Evolutionary conservation across 30 jellyfish, hydroid and myxozoan genomes (phyloP).

Genomic region (Mastigias papua): DNA sequence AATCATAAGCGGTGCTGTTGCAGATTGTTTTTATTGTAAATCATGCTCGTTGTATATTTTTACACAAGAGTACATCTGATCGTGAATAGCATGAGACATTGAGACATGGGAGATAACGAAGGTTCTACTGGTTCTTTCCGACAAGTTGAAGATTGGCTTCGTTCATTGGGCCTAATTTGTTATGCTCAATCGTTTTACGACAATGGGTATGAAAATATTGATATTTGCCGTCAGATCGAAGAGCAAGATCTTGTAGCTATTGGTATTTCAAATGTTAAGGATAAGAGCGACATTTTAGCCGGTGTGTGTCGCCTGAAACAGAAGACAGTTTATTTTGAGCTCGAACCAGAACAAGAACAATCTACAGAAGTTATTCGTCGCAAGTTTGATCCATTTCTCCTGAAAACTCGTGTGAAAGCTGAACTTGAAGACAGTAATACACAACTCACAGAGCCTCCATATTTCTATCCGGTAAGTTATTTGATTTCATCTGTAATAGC

Average conservation of each 20-base stretch:
- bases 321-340: slow-evolving; percentile 84
- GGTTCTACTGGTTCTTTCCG: slow-evolving; percentile 57
- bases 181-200: slow-evolving; percentile 97
- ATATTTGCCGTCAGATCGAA: slow-evolving; percentile 80
- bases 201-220: slow-evolving; percentile 95
- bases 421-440: slow-evolving; percentile 67
- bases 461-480: slow-evolving; percentile 82
- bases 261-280: slow-evolving; percentile 82
- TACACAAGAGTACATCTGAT: not conserved
- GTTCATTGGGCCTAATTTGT: slow-evolving; percentile 89
- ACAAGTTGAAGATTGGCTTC: slow-evolving; percentile 96
- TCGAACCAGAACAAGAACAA: slow-evolving; percentile 76
- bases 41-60: not conserved
- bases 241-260: slow-evolving; percentile 88
- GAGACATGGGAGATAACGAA: slow-evolving; percentile 32
- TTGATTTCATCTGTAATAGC: not conserved
- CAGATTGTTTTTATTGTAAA: not conserved
- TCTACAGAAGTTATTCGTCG: slow-evolving; percentile 28
- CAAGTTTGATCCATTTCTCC: slow-evolving; percentile 69
- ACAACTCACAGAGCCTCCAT: slow-evolving; percentile 96
- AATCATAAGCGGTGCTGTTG: no score
- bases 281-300: slow-evolving; percentile 85
- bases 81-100: not conserved
- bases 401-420: slow-evolving; percentile 82
- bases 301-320: slow-evolving; percentile 81